These are phyloP conservation scores for Scomber colias DNA, from an alignment of 2,113 vertebrate species.

Conservation along the genomic window DNA sequence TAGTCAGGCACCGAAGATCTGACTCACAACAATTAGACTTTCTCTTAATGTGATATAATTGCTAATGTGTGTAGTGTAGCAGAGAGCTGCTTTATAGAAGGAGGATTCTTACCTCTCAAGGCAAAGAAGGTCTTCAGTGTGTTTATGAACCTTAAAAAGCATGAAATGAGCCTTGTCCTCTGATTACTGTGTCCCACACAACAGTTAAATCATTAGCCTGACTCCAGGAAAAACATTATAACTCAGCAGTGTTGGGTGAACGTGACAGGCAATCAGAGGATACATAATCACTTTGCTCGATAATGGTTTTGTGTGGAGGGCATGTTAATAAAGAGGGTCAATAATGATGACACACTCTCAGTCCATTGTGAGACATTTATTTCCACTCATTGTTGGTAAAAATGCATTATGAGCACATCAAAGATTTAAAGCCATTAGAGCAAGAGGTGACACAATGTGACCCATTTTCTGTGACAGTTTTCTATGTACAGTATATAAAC, in stretches of 20 bases:
- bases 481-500: no score
- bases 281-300: conserved; percentile 35
- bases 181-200: conserved; percentile 15
- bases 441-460: conserved; percentile 1
- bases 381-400: conserved; percentile 10
- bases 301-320: conserved; percentile 34
- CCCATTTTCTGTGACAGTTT: background rate
- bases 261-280: conserved; percentile 41
- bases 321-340: conserved; percentile 40
- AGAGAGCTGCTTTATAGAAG: conserved; percentile 12
- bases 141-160: conserved; percentile 2
- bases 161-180: background rate
- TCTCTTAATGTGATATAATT: conserved; percentile 29
- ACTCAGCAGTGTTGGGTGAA: conserved; percentile 15
- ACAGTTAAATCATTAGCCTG: conserved; percentile 33
- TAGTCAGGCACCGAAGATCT: conserved; percentile 11
- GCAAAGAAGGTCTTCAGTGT: background rate
- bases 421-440: conserved; percentile 42
- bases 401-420: conserved; percentile 37
- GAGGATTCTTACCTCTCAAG: conserved; percentile 3
- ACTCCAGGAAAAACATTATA: conserved; percentile 13
- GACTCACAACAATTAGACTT: conserved; percentile 60
- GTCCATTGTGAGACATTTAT: conserved; percentile 31
- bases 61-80: conserved; percentile 19
- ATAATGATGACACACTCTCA: conserved; percentile 39